Conservation (phyloP, 1,140 invertebrate species). For the Thaumetopoea pityocampa region DNA sequence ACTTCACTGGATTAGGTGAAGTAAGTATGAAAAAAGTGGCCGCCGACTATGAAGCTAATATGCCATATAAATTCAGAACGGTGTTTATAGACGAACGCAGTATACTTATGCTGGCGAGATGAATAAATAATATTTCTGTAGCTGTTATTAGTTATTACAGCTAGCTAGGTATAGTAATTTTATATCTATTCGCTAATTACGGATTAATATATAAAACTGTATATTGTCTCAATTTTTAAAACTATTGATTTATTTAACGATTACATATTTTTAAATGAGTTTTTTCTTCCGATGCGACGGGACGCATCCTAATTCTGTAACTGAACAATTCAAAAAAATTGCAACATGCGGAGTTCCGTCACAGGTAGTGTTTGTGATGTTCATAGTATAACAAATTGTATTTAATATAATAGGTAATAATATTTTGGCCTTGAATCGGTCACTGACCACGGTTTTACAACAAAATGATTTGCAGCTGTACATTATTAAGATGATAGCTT, state of each 20-base stretch:
- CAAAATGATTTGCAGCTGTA: constrained; percentile 34
- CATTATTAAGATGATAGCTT: constrained; percentile 40
- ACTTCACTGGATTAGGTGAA: constrained; percentile 17
- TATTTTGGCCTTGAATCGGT: constrained; percentile 30
- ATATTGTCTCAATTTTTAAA: too few relatives aligned
- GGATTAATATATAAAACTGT: constrained; percentile 17
- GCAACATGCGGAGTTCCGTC: too few relatives aligned
- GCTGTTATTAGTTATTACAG: constrained; percentile 31
- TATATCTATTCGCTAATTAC: constrained; percentile 36
- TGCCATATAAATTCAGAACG: constrained; percentile 53
- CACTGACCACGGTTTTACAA: constrained; percentile 27
- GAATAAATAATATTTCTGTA: too few relatives aligned
- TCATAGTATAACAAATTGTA: constrained; percentile 3
- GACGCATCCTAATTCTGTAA: too few relatives aligned
- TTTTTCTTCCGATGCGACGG: too few relatives aligned
- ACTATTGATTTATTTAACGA: too few relatives aligned
- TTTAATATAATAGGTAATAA: constrained; percentile 16
- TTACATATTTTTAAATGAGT: too few relatives aligned
- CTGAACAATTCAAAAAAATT: too few relatives aligned
- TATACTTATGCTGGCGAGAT: constrained; percentile 35
- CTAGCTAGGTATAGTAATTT: too few relatives aligned
- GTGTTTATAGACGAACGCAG: constrained; percentile 37
- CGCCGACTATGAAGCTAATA: constrained; percentile 40
- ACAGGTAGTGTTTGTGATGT: constrained; percentile 5
- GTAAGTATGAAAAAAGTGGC: constrained; percentile 26